Evolutionary conservation across 1,140 invertebrate species (phyloP), one percentile per base, ranked within the genome.

Genomic region (Drosophila kohkoa): DNA sequence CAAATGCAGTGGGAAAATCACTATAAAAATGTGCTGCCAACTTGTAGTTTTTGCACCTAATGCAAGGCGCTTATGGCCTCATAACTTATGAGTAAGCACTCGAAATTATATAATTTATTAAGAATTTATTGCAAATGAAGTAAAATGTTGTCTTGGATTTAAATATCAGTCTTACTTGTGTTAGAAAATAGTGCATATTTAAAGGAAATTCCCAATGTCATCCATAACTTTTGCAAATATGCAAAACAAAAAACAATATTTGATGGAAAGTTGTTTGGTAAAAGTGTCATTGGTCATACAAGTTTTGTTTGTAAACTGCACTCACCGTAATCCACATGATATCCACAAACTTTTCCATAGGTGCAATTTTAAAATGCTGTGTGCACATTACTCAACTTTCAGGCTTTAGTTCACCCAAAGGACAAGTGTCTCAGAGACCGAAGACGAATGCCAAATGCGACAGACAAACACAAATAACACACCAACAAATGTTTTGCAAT

Each of bases 391-490:
- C 58, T 62, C 41, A 57, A 38, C 45, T 20, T 25, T 25, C 43
- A 6, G 41, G 41, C 15, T 52, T 11, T 25, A 11, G 41, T 10
- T 16, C 38, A 41, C 54, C 30, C 64, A 51, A 30, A 77, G 70
- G 49, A 74, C 70, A 66, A 72, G 63, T 59, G 64, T 54, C 63
- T 72, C 49, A 49, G 49, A 62, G 28, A 13, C 45, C 63, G 7
- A 60, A 67, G 60, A 77, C 43, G 60, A 64, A 73, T 51, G 62
- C 30, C 49, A 75, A 66, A 46, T 70, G 75, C 60, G 55, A 77
- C 69, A 69, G 51, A 41, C 43, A 67, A 32, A 38, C 32, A 46
- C 60, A 55, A 64, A 55, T 16, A 54, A 54, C 13, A 35, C 15
- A 28, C 5, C 5, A 54, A 54, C 51, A 35, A 35, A 11, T 25